Evolutionary conservation across 2,888 invertebrate genomes (phyloP).

Genomic region (Drosophila mercatorum): DNA sequence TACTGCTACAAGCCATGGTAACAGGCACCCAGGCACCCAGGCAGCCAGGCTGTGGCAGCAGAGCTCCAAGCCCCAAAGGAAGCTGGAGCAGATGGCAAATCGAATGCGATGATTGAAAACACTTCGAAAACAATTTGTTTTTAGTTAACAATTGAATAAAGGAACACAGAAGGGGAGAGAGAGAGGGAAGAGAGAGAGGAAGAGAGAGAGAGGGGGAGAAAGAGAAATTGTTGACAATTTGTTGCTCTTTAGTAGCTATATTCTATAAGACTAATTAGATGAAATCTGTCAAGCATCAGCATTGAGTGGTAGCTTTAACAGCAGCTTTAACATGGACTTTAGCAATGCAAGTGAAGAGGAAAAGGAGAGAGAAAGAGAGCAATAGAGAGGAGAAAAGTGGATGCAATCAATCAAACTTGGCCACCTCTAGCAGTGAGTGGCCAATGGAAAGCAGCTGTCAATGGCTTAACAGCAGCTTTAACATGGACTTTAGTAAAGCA

Average conservation of each 20-base stretch:
- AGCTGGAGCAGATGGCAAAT: constrained; percentile 5
- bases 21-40: neutral
- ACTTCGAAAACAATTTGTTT: constrained; percentile 8
- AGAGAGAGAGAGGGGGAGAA: neutral
- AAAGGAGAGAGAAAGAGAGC: neutral
- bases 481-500: neutral
- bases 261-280: neutral
- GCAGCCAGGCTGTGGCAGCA: neutral
- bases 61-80: constrained; percentile 1
- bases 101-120: constrained; percentile 11
- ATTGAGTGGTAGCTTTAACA: neutral
- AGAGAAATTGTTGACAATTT: constrained; percentile 7
- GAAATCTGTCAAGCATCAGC: neutral
- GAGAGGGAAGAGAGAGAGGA: neutral
- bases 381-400: too few relatives aligned
- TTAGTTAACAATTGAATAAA: constrained; percentile 14
- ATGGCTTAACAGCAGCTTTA: neutral
- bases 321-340: constrained; percentile 1
- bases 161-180: neutral
- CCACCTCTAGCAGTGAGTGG: neutral
- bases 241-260: neutral
- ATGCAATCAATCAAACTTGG: too few relatives aligned
- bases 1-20: neutral
- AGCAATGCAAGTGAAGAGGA: neutral
- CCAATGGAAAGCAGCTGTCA: neutral